Percentiles rank a stretch among this genome's conserved stretches.
Conservation (phyloP, 2,113 vertebrate genomes). For the Microcebus griseorufus region DNA sequence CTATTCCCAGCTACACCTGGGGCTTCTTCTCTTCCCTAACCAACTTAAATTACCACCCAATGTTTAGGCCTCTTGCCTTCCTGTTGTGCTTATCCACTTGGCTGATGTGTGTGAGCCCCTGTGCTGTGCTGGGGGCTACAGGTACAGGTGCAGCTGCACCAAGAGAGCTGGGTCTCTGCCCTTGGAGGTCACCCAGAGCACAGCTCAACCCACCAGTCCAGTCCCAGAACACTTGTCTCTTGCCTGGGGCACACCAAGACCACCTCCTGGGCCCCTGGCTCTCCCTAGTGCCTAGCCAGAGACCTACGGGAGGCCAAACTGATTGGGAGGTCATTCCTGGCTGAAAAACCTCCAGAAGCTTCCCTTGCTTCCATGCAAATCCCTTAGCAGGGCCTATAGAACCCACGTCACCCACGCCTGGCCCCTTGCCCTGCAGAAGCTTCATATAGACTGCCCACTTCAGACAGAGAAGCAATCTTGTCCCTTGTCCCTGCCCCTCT, state of each 20-base stretch:
- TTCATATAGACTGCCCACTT: neutral
- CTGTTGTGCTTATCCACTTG: fast-evolving
- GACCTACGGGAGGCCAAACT: neutral
- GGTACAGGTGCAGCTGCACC: neutral
- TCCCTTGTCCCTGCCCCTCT: neutral
- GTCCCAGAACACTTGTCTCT: neutral
- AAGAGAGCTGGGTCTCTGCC: neutral
- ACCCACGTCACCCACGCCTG: fast-evolving
- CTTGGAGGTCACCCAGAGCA: fast-evolving
- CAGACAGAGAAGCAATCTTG: no score
- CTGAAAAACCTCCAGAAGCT: neutral
- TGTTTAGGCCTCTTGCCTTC: neutral
- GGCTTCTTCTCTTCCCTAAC: neutral
- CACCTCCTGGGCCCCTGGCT: neutral
- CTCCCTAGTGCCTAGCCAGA: neutral
- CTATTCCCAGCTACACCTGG: fast-evolving
- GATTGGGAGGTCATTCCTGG: fast-evolving
- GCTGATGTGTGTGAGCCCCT: fast-evolving
- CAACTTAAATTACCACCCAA: fast-evolving
- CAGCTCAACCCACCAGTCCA: neutral
- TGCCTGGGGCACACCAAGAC: neutral
- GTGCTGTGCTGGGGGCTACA: neutral
- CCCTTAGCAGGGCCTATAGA: neutral
- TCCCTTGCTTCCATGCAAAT: neutral
- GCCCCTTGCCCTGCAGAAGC: fast-evolving